These are phyloP conservation scores for Ahaetulla prasina DNA, from an alignment of 2,113 vertebrate species.

Conservation along the genomic window DNA sequence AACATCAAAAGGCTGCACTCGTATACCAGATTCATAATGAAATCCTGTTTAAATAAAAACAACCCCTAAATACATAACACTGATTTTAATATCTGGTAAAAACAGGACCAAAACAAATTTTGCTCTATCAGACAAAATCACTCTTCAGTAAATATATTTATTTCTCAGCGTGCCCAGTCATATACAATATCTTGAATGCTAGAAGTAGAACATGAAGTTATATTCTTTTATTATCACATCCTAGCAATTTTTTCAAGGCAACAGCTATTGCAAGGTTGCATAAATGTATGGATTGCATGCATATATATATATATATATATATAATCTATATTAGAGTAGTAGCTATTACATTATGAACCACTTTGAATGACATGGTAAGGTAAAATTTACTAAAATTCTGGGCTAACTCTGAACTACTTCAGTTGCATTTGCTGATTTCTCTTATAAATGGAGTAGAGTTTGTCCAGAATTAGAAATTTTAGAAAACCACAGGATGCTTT, in stretches of 20 bases:
- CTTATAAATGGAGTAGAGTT: not conserved
- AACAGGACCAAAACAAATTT: not conserved
- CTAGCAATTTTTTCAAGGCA: not conserved
- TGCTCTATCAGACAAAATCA: not conserved
- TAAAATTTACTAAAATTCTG: not conserved
- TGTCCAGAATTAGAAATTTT: not conserved
- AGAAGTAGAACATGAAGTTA: not conserved
- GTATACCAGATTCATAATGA: not conserved
- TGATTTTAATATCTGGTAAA: not conserved
- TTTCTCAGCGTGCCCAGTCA: not conserved
- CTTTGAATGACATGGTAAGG: not conserved
- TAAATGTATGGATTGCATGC: not conserved
- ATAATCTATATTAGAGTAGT: not conserved
- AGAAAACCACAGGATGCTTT: not conserved
- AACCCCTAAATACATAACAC: not conserved
- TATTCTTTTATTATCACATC: not conserved
- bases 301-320: no score
- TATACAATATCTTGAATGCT: not conserved
- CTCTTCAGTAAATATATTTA: not conserved
- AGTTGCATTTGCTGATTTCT: not conserved
- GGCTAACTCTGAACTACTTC: not conserved
- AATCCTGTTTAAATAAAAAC: not conserved
- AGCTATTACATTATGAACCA: not conserved
- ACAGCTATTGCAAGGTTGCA: not conserved
- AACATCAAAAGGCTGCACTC: not conserved